Evolutionary conservation across 2,888 invertebrate genomes (phyloP), one percentile per base, ranked within the genome.

Genomic region (Epinotia bilunana): DNA sequence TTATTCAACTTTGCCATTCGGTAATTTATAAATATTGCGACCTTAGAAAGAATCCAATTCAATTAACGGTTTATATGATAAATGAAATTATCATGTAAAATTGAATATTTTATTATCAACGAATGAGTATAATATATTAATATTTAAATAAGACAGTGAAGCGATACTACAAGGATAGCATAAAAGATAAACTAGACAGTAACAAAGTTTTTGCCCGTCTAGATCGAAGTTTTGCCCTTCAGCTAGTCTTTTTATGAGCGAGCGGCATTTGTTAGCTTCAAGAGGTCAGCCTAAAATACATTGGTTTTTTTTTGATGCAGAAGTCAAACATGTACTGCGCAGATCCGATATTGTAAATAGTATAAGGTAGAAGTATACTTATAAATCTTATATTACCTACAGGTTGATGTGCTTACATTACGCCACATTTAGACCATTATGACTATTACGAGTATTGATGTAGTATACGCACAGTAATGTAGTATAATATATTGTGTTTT

Each of bases 161-260:
- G 23, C 58, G 23, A 68, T 43, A 20, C 43, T 43, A 20, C 43
- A 28, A 39, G 39, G 11, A 68, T 43, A 43, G 43, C 18, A 62
- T 43, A 62, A 62, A 68, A 58, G 58, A 68, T 43, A 68, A 57
- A 58, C 68, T 57, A 68, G 58, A 68, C 39, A 39, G 39, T 57
- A 68, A 28, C 43, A 20, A 2, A 57, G 58, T 68, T 60, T 69
- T 69, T 69, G 69, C 12, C 23, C 43, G 46, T 69, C 58, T 60
- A 69, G 46, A 46, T 69, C n/a, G 16, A 43, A 20, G 69, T 23
- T 46, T 69, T 60, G 69, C 69, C 69, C 69, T 69, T 69, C 69
- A 46, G 60, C 58, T 28, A 69, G 68, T 23, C 58, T 69, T 69
- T 69, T 69, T 69, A 69, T n/a, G 43, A 68, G 18, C n/a, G 20